phyloP scores from a whole-genome alignment of 1,140 invertebrate genomes.

The Drosophila sproati region DNA sequence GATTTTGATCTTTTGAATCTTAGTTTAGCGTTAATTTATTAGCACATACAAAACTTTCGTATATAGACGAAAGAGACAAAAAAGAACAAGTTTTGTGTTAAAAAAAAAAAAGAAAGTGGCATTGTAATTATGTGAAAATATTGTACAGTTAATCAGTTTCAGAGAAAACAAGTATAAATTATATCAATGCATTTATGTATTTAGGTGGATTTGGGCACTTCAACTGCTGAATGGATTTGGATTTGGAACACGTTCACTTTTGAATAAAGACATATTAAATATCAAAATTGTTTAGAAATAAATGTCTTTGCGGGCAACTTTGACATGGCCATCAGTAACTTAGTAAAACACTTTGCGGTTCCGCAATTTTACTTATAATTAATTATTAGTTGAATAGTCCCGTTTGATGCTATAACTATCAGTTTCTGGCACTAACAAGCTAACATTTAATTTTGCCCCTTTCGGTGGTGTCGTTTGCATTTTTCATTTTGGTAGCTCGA shows the following conservation, averaged over 20 bases:
- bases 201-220: too few relatives aligned
- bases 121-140: background rate
- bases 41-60: background rate
- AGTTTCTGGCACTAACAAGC: constrained; percentile 6
- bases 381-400: background rate
- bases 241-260: too few relatives aligned
- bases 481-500: constrained; percentile 29
- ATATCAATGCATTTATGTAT: too few relatives aligned
- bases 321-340: too few relatives aligned
- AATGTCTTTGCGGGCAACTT: too few relatives aligned
- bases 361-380: too few relatives aligned
- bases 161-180: too few relatives aligned
- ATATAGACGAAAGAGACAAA: background rate
- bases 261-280: too few relatives aligned
- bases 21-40: constrained; percentile 43
- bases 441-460: constrained; percentile 6
- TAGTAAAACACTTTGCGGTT: too few relatives aligned
- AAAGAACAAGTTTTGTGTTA: background rate
- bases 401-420: background rate
- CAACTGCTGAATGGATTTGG: too few relatives aligned
- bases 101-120: background rate
- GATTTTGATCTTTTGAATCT: constrained; percentile 35
- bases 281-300: too few relatives aligned
- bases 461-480: constrained; percentile 15
- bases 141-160: background rate